Evolutionary conservation across 2,113 vertebrate genomes (phyloP), one percentile per base, ranked within the genome.

Genomic region (Larimichthys polyactis): DNA sequence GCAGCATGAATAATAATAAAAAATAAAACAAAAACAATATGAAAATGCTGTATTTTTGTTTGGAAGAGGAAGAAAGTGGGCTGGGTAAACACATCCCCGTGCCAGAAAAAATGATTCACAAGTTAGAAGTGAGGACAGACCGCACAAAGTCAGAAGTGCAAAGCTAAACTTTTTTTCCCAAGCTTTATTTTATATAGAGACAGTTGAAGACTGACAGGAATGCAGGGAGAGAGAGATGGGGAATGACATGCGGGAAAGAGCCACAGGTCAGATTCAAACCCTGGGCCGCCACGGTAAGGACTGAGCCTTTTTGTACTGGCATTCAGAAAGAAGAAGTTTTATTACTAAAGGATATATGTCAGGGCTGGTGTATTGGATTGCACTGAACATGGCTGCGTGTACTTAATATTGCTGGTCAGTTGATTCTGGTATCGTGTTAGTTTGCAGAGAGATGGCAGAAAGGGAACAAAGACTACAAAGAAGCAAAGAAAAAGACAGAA

Each of bases 1-100:
- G 16, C 73, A 82, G 63, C 55, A 72, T 82, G 67, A 75, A 87
- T 82, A 82, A 57, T 27, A 29, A 49, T 82, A 81, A 57, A 36
- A 29, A 49, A 51, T 27, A 29, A 29, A 29, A 29, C 29, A 29
- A 49, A 27, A 79, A 79, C 27, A 65, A 75, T 74, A 75, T 62
- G 67, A 62, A 86, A 82, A 83, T 72, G 46, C 9, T 59, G 46
- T 70, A 58, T 78, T 81, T 90, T 48, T 86, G 60, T 76, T 84
- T 86, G 84, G 60, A 69, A 67, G 44, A 71, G 66, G 46, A 69
- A 67, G 27, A 82, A 36, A 66, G 43, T 59, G 55, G 73, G 44
- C 40, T 55, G 66, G 71, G 49, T 70, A 51, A 71, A 72, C 14
- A 52, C 22, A 76, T 54, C 16, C 11, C 22, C 2, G 4, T 78